phyloP scores from a whole-genome alignment of 2,113 vertebrate genomes.

The Chaetura pelagica region DNA sequence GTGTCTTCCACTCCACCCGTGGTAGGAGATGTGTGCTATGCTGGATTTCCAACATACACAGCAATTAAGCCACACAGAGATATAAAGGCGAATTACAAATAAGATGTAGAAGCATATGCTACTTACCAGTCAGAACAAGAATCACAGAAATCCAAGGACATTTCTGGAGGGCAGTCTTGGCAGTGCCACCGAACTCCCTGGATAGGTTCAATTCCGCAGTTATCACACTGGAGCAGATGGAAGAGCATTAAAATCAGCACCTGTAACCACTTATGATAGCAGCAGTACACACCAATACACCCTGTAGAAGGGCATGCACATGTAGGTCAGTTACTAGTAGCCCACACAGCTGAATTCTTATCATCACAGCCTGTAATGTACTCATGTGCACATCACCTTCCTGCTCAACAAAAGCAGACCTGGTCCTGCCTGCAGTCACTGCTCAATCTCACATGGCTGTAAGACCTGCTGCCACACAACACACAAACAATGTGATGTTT shows the following conservation, averaged over 20 bases:
- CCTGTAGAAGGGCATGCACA: fast-evolving
- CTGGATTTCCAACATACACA: not conserved
- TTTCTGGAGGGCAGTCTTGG: conserved; percentile 92
- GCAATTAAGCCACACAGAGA: not conserved
- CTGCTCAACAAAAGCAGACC: not conserved
- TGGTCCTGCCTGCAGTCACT: not conserved
- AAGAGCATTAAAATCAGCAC: not conserved
- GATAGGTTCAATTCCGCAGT: conserved; percentile 93
- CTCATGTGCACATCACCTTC: fast-evolving
- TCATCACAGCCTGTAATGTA: fast-evolving
- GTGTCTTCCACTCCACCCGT: not conserved
- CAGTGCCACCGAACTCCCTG: conserved; percentile 97
- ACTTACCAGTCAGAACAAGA: conserved; percentile 96
- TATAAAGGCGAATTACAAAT: not conserved
- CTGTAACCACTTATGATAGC: not conserved
- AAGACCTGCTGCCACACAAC: not conserved
- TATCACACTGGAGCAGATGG: conserved; percentile 86
- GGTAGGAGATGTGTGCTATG: not conserved
- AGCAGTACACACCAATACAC: fast-evolving
- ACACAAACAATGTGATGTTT: fast-evolving
- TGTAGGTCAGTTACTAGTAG: not conserved
- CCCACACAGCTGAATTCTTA: not conserved
- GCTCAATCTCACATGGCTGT: not conserved
- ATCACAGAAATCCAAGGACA: conserved; percentile 94
- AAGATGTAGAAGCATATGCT: not conserved